Conservation (phyloP, 2,797 vertebrate genomes). For the Diglossa cyanea region DNA sequence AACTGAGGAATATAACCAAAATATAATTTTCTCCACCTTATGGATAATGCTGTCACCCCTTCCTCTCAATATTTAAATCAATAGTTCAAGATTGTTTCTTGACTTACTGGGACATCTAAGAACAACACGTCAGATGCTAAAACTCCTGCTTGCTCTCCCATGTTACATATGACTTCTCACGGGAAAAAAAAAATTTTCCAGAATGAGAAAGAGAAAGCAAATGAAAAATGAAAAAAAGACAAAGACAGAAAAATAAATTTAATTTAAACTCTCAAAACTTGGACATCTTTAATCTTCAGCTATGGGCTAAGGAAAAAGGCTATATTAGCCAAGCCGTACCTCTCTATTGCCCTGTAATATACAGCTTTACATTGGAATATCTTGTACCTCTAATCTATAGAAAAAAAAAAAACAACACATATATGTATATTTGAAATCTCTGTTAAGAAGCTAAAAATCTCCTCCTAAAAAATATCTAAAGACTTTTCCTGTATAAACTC, state of each 20-base stretch:
- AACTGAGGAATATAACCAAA: neutral
- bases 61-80: neutral
- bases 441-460: neutral
- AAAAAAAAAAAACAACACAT: neutral
- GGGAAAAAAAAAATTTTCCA: neutral
- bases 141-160: neutral
- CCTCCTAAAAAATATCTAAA: neutral
- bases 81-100: neutral
- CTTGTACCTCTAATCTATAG: neutral
- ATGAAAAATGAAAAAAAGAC: neutral
- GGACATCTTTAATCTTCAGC: neutral
- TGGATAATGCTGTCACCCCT: neutral
- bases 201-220: neutral
- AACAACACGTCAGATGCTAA: neutral
- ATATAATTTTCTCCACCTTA: neutral
- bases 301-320: neutral
- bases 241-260: neutral
- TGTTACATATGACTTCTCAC: neutral
- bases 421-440: neutral
- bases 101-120: neutral
- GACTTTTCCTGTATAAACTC: neutral
- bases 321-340: neutral
- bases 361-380: neutral
- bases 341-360: neutral
- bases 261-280: neutral